A percentile compares a stretch with the other conserved stretches of the same genome.
Conservation (phyloP, 2,888 invertebrate species). For the Pristionchus arcanus region DNA sequence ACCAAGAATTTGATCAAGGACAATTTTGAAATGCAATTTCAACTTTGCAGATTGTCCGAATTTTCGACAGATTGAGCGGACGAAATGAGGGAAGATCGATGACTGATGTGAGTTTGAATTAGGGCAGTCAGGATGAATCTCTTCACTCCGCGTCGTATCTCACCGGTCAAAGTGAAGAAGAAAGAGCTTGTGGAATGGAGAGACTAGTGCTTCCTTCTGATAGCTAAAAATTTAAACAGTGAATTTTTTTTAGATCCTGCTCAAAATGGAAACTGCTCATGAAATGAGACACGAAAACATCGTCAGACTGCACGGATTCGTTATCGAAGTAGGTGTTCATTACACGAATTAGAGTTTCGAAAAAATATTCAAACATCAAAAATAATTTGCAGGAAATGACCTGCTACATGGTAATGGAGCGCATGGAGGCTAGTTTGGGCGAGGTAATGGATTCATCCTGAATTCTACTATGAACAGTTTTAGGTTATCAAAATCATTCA, state of each 20-base stretch:
- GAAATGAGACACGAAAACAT: neutral
- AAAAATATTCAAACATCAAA: neutral
- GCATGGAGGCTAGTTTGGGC: neutral
- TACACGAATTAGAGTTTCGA: neutral
- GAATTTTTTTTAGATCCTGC: neutral
- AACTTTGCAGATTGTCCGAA: neutral
- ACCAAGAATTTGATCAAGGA: no score
- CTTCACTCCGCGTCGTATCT: no score
- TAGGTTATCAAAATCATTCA: neutral
- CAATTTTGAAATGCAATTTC: neutral
- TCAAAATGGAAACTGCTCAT: neutral
- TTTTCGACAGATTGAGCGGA: neutral
- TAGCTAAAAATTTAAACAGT: neutral
- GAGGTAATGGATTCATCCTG: neutral
- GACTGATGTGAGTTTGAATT: neutral
- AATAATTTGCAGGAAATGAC: neutral
- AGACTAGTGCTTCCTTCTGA: neutral
- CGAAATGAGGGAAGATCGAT: slow-evolving; percentile 1
- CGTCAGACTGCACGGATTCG: neutral
- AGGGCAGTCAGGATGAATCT: no score
- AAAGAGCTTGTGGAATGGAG: no score
- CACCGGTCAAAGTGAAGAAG: no score
- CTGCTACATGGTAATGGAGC: slow-evolving; percentile 3
- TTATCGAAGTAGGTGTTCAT: neutral
- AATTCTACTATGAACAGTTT: neutral